Conservation (phyloP, 2,113 vertebrate species). For the Nerophis lumbriciformis region DNA sequence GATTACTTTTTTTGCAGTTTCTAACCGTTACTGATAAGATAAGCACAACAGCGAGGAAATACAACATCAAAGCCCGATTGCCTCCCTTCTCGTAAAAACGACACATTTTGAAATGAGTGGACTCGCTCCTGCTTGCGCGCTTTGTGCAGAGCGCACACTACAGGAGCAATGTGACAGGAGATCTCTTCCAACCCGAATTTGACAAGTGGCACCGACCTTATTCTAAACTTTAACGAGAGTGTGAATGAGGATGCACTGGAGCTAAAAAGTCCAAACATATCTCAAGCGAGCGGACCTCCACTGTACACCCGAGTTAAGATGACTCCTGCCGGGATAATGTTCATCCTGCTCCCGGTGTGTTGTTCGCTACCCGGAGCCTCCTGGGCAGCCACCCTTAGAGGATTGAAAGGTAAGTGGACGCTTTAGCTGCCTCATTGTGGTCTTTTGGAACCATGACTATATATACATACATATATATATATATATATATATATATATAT, state of each 20-base stretch:
- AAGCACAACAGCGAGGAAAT: not conserved
- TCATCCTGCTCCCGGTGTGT: slow-evolving; percentile 27
- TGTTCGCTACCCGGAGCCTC: slow-evolving; percentile 32
- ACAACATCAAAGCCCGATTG: not conserved
- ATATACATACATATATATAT: too few species aligned
- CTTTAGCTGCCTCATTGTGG: not conserved
- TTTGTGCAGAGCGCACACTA: slow-evolving; percentile 39
- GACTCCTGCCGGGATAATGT: slow-evolving; percentile 13
- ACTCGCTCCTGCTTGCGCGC: slow-evolving; percentile 32
- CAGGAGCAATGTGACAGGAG: not conserved
- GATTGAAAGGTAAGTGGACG: slow-evolving; percentile 35
- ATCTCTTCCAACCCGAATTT: not conserved
- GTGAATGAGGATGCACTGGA: slow-evolving; percentile 35
- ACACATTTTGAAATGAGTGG: slow-evolving; percentile 10
- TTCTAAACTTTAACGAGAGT: not conserved
- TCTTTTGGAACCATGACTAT: too few species aligned
- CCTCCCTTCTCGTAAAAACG: not conserved
- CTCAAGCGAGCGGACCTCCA: slow-evolving; percentile 22
- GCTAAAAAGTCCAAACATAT: slow-evolving; percentile 42
- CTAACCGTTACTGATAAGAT: not conserved
- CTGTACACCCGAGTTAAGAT: slow-evolving; percentile 21
- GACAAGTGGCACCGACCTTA: too few species aligned
- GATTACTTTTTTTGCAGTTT: slow-evolving; percentile 45
- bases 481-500: too few species aligned
- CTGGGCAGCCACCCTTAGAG: slow-evolving; percentile 45